Evolutionary conservation across 2,797 vertebrate genomes (phyloP).

Genomic region (Mormyrops boulengeri): DNA sequence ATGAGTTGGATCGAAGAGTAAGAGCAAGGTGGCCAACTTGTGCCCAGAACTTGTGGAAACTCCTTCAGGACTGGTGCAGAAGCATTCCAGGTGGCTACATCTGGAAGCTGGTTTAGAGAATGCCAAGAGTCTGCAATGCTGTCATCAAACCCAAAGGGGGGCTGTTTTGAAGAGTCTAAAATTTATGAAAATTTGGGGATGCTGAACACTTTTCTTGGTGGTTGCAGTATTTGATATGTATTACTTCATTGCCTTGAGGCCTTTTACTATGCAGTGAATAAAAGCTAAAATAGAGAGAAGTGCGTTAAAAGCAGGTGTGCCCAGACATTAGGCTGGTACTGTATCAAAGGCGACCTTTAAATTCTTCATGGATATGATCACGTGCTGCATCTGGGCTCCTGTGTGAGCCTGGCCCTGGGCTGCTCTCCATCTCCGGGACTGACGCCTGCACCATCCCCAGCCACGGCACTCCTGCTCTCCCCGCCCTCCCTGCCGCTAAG

Average conservation of each 20-base stretch:
- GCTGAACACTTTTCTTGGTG: neutral
- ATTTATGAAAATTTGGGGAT: neutral
- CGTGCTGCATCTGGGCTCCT: neutral
- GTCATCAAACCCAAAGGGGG: too few species aligned
- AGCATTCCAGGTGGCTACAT: too few species aligned
- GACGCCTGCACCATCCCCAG: too few species aligned
- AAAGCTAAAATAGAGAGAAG: neutral
- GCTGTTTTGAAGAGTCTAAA: too few species aligned
- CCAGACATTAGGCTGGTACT: neutral
- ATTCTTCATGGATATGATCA: neutral
- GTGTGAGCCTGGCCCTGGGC: neutral
- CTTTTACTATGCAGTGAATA: neutral
- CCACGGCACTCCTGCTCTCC: neutral
- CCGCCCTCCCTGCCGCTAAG: neutral
- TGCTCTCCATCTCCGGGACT: neutral
- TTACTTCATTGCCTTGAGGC: neutral
- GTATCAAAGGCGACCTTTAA: neutral
- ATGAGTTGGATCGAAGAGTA: too few species aligned
- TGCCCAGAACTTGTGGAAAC: neutral
- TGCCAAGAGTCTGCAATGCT: too few species aligned
- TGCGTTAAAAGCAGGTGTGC: neutral
- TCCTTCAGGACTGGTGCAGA: too few species aligned
- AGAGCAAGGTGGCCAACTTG: neutral
- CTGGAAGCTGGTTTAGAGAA: too few species aligned
- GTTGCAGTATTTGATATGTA: neutral